phyloP scores from a whole-genome alignment of 2,113 vertebrate species.

The Hippocampus guttulatus region DNA sequence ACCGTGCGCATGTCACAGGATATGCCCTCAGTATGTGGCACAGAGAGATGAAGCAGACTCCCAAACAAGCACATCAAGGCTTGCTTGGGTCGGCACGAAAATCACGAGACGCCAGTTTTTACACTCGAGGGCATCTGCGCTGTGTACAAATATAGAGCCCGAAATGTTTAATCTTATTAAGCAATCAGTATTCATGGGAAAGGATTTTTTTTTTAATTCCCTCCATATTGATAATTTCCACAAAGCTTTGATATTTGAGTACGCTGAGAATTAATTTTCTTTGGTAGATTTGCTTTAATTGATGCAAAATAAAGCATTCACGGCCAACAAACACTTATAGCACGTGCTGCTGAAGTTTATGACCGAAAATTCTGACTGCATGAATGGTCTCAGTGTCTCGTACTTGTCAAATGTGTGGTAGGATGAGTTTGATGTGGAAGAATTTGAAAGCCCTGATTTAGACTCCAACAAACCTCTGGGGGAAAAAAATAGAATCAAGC shows the following conservation, averaged over 20 bases:
- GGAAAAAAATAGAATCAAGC: neutral
- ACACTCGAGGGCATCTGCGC: too few relatives aligned
- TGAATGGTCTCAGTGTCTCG: neutral
- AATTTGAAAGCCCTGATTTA: too few relatives aligned
- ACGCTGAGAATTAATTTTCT: constrained; percentile 22
- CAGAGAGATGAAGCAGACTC: too few relatives aligned
- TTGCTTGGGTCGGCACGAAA: too few relatives aligned
- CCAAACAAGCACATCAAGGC: too few relatives aligned
- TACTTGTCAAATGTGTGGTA: neutral
- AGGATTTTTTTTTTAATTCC: constrained; percentile 25
- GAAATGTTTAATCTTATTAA: neutral
- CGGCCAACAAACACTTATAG: neutral
- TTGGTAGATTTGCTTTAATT: constrained; percentile 19
- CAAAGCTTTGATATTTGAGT: constrained; percentile 45
- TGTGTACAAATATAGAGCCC: too few relatives aligned
- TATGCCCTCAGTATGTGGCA: too few relatives aligned
- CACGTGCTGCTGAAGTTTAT: neutral
- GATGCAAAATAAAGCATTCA: constrained; percentile 15
- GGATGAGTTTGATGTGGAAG: neutral
- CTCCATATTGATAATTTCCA: constrained; percentile 42
- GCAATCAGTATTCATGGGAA: constrained; percentile 21
- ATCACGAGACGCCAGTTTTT: too few relatives aligned
- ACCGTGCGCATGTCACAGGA: too few relatives aligned
- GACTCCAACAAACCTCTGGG: too few relatives aligned
- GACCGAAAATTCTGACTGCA: neutral